Percentiles rank a stretch among this genome's conserved stretches.
Conservation (phyloP, 2,797 vertebrate species). For the Hyperoplus lanceolatus region DNA sequence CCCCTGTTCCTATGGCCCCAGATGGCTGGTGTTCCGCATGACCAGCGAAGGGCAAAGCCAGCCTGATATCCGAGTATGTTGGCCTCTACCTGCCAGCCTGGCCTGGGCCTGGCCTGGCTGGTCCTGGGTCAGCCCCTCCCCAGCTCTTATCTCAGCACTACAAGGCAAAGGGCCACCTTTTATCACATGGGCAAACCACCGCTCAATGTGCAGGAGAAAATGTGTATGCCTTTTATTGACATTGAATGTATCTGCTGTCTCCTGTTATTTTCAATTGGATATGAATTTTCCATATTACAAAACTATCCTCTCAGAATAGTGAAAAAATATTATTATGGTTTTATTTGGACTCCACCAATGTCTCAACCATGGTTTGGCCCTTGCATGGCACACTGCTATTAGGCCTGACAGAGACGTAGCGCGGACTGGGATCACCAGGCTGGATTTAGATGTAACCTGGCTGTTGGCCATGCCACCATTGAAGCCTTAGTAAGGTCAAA, state of each 20-base stretch:
- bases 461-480: neutral
- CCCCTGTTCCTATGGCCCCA: slow-evolving; percentile 61
- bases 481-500: slow-evolving; percentile 32
- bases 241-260: too few species aligned
- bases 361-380: too few species aligned
- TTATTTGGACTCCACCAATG: too few species aligned
- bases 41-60: slow-evolving; percentile 61
- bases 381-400: too few species aligned
- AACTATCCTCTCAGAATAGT: too few species aligned
- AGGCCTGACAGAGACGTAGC: neutral
- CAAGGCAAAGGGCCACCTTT: slow-evolving; percentile 20
- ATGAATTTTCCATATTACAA: too few species aligned
- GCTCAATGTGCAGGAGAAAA: too few species aligned
- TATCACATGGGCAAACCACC: slow-evolving; percentile 16
- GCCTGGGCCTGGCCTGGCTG: neutral
- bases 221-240: too few species aligned
- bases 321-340: too few species aligned
- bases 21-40: slow-evolving; percentile 86
- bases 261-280: too few species aligned
- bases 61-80: slow-evolving; percentile 67
- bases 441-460: neutral
- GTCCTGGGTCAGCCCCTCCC: slow-evolving; percentile 13
- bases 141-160: slow-evolving; percentile 33
- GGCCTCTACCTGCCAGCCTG: slow-evolving; percentile 49
- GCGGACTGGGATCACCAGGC: neutral